Conservation (phyloP, 2,888 invertebrate genomes). For the Acanthococcus lagerstroemiae region DNA sequence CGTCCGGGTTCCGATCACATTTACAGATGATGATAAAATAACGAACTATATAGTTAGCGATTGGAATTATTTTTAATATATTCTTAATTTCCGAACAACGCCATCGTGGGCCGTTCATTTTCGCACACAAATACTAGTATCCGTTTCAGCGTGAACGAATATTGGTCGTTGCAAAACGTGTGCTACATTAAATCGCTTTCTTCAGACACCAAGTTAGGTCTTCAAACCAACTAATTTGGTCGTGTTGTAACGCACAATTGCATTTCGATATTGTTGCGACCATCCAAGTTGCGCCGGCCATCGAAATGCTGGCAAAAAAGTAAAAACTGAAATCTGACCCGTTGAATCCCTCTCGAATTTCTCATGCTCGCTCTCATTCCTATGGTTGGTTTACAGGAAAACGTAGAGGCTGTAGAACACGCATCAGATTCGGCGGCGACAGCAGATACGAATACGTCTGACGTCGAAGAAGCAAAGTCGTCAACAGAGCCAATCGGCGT, state of each 20-base stretch:
- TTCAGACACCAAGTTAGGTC: conserved; percentile 13
- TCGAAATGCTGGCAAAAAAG: not conserved
- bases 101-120: not conserved
- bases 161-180: not conserved
- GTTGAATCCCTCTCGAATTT: not conserved
- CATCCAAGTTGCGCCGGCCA: not conserved
- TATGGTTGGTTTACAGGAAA: not conserved
- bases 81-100: too few species aligned
- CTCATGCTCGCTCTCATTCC: not conserved
- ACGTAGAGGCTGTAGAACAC: not conserved
- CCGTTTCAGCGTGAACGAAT: not conserved
- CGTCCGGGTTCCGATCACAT: too few species aligned
- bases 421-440: not conserved
- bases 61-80: too few species aligned
- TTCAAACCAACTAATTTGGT: conserved; percentile 1
- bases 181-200: conserved; percentile 13
- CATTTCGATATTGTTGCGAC: not conserved
- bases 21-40: too few species aligned
- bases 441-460: too few species aligned
- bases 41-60: too few species aligned
- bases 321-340: not conserved
- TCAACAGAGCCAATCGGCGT: not conserved
- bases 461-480: not conserved
- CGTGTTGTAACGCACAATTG: conserved; percentile 4
- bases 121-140: not conserved